Evolutionary conservation across 2,888 invertebrate genomes (phyloP).

Genomic region (Drosophila acutilabella): DNA sequence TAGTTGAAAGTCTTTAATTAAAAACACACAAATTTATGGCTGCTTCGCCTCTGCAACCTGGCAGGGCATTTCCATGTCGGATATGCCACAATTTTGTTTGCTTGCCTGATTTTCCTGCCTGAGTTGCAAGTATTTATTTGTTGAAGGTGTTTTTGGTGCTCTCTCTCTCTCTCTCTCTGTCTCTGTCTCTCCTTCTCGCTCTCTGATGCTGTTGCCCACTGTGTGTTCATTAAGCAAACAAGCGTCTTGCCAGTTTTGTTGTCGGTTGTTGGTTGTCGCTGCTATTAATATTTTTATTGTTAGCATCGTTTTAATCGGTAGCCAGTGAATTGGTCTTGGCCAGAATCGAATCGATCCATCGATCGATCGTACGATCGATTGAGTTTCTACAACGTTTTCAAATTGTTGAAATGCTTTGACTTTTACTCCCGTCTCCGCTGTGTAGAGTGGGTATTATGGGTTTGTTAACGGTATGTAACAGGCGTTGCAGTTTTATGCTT

Average conservation of each 20-base stretch:
- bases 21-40: neutral
- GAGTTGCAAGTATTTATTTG: slow-evolving; percentile 64
- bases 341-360: neutral
- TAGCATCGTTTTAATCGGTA: slow-evolving; percentile 64
- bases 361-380: slow-evolving; percentile 1
- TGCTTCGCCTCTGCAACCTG: neutral
- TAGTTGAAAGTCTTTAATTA: too few species aligned
- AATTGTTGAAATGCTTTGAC: slow-evolving; percentile 36
- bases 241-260: slow-evolving; percentile 50
- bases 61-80: slow-evolving; percentile 45
- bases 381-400: slow-evolving; percentile 34
- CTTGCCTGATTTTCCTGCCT: slow-evolving; percentile 19
- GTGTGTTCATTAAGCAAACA: slow-evolving; percentile 74
- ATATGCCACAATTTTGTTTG: neutral
- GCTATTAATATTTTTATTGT: slow-evolving; percentile 37
- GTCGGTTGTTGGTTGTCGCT: slow-evolving; percentile 19
- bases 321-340: slow-evolving; percentile 41
- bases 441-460: neutral
- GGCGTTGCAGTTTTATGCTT: too few species aligned
- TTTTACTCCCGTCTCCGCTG: neutral
- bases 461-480: neutral
- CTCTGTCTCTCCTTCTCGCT: too few species aligned
- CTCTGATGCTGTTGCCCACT: neutral
- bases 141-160: slow-evolving; percentile 70
- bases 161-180: neutral